These are phyloP conservation scores for Vanessa cardui DNA, from an alignment of 2,888 invertebrate species.

Conservation along the genomic window DNA sequence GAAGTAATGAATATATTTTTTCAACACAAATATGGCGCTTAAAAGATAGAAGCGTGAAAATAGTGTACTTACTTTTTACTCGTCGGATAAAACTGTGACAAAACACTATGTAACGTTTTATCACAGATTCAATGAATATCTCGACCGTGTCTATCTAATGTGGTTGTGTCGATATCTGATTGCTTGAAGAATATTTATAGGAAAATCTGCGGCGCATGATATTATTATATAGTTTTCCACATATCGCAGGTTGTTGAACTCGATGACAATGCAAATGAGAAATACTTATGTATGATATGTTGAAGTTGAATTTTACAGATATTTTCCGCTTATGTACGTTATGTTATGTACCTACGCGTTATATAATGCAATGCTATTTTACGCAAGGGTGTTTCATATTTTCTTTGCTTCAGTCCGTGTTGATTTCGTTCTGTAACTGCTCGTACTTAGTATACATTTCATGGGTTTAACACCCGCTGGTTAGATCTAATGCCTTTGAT, in stretches of 20 bases:
- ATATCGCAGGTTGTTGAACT: slow-evolving; percentile 20
- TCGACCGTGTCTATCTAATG: slow-evolving; percentile 1
- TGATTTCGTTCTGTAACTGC: background rate
- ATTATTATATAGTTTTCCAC: slow-evolving; percentile 15
- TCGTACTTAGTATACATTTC: too few relatives aligned
- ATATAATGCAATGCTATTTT: background rate
- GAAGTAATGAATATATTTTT: too few relatives aligned
- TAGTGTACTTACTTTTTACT: background rate
- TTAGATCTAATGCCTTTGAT: too few relatives aligned
- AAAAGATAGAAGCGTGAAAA: background rate
- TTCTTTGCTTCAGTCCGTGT: background rate
- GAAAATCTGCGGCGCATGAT: slow-evolving; percentile 3
- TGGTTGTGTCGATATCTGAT: slow-evolving; percentile 4
- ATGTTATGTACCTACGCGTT: background rate
- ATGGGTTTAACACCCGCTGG: too few relatives aligned
- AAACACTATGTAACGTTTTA: background rate
- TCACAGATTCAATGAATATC: slow-evolving; percentile 6
- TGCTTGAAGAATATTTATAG: slow-evolving; percentile 9
- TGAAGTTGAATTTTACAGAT: background rate
- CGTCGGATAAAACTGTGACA: background rate
- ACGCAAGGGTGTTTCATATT: background rate
- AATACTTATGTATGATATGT: background rate
- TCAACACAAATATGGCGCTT: too few relatives aligned
- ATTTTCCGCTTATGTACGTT: background rate
- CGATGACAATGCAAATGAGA: slow-evolving; percentile 8